A percentile compares a stretch with the other conserved stretches of the same genome.
These are phyloP conservation scores for Drosophila pallidifrons DNA, from an alignment of 1,140 invertebrate genomes.

Conservation along the genomic window DNA sequence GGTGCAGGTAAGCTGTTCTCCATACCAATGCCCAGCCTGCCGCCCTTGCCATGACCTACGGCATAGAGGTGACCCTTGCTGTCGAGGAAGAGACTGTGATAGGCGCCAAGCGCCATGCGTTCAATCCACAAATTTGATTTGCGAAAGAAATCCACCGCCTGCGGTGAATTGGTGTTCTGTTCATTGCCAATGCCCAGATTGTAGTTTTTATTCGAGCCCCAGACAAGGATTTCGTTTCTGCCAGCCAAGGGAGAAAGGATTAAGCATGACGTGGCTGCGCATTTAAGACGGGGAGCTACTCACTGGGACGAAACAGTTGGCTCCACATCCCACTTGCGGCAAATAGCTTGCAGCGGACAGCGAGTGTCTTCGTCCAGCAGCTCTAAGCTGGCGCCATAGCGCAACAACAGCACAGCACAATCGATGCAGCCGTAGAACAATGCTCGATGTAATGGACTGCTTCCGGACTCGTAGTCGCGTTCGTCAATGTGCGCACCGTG, in stretches of 20 bases:
- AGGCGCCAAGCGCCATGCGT: constrained; percentile 87
- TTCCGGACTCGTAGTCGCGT: constrained; percentile 89
- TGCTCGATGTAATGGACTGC: constrained; percentile 90
- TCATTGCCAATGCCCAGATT: constrained; percentile 87
- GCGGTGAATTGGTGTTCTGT: constrained; percentile 62
- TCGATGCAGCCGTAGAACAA: constrained; percentile 90
- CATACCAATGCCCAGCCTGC: constrained; percentile 87
- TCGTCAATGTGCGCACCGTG: constrained; percentile 86
- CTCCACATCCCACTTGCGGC: constrained; percentile 60
- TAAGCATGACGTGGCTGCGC: not conserved
- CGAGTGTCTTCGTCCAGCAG: constrained; percentile 73
- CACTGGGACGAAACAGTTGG: constrained; percentile 42
- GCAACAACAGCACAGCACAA: constrained; percentile 87
- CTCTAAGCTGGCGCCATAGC: constrained; percentile 84
- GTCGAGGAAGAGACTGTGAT: constrained; percentile 89
- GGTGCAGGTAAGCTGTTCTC: constrained; percentile 87
- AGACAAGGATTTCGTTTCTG: constrained; percentile 87
- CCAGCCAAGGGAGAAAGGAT: not conserved
- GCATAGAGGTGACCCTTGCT: constrained; percentile 87
- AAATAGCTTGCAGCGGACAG: constrained; percentile 74
- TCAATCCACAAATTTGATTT: constrained; percentile 79
- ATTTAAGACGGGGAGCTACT: constrained; percentile 16
- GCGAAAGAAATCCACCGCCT: constrained; percentile 79
- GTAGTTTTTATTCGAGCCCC: constrained; percentile 91
- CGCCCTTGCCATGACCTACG: constrained; percentile 90